Evolutionary conservation across 2,888 invertebrate genomes (phyloP), one percentile per base, ranked within the genome.

Genomic region (Sipha maydis): DNA sequence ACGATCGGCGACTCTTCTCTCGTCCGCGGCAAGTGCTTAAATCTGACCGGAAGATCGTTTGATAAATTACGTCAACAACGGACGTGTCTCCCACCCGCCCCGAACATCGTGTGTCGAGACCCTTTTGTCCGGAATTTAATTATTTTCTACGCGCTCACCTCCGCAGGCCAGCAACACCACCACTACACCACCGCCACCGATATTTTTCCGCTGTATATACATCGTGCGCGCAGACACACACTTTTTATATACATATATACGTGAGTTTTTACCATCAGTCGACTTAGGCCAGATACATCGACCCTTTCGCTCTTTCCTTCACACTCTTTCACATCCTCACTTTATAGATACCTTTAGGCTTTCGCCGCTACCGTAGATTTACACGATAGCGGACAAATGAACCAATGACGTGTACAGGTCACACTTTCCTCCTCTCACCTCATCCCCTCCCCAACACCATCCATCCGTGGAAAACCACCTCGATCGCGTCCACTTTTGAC

Each of bases 1-100:
- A 28, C 31, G 28, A 28, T 4, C 67, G n/a, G n/a, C 41, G 28
- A 28, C 25, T 31, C 71, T 34, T 31, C 14, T 71, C 71, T 71
- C n/a, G 48, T 19, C 25, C n/a, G 67, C 11, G 80, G 19, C 38
- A 25, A 28, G 71, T n/a, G 75, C 75, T 84, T 38, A 25, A 76
- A 61, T 75, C 75, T 38, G 41, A 88, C 80, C 41, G 56, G 79
- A 88, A 80, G 38, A 75, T 75, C 73, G 80, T 88, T 80, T 88
- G 80, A 80, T 88, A 88, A 88, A 88, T 80, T 80, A 73, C 80
- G 86, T 80, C 73, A 41, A 80, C 79, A 79, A 71, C 85, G 54
- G 84, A 85, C 48, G 54, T 28, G 28, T 77, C 48, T 21, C 41
- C 38, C 76, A 38, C 41, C 79, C 61, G 0, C 14, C 3, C 17